Evolutionary conservation across 2,888 invertebrate species (phyloP), one percentile per base, ranked within the genome.

Genomic region (Agrilus mali): DNA sequence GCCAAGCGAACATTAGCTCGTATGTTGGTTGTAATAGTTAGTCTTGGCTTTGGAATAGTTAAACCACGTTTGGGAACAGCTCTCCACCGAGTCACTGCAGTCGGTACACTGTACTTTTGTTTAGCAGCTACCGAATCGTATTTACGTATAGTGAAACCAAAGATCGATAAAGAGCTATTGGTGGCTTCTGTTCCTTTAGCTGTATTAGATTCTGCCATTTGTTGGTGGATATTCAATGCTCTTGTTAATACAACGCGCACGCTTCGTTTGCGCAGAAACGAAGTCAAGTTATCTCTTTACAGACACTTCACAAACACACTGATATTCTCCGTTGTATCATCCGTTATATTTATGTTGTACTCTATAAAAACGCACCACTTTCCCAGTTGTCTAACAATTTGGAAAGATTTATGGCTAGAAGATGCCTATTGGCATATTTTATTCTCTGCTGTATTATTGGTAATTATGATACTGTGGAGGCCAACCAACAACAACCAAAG

Each of bases 401-500:
- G 94, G 94, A 85, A 83, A 59, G 83, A 87, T 58, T 74, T 90
- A 51, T 96, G 95, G 95, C 69, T 95, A 57, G 93, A 95, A 63
- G 88, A 90, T 51, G 94, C 90, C 3, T 95, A 88, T 66, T 95
- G 95, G 95, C 94, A 93, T 67, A 76, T 94, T 32, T 71, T 94
- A 44, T 95, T 96, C 68, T 89, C 87, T 13, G 74, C 85, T 51
- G 78, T 96, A 43, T 72, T 96, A 17, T 68, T 87, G 33, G 88
- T 88, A 31, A 95, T 96, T 54, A 94, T 95, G 88, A 77, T 95
- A 49, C 74, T 95, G 48, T 95, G 94, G 94, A 74, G 95, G 52
- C 95, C 95, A 5, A 90, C 92, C 14, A 89, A 88, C 63, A 95
- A 95, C 68, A 95, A 94, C 69, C 94, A 94, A 68, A 77, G 92